A percentile compares a stretch with the other conserved stretches of the same genome.
phyloP scores from a whole-genome alignment of 2,888 invertebrate genomes.

The Branchellion lobata region DNA sequence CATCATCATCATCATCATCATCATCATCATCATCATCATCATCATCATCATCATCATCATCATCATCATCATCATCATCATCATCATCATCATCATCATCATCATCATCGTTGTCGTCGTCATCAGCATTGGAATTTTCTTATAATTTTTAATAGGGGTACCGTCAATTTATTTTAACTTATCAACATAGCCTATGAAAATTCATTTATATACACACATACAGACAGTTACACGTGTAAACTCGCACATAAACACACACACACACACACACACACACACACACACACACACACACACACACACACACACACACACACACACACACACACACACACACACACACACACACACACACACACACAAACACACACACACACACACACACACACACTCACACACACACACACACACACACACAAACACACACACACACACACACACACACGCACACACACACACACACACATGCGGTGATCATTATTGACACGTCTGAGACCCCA shows the following conservation, averaged over 20 bases:
- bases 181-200: too few species aligned
- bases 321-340: constrained; percentile 21
- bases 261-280: constrained; percentile 12
- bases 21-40: constrained; percentile 39
- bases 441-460: constrained; percentile 20
- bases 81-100: constrained; percentile 40
- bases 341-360: constrained; percentile 28
- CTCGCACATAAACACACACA: constrained; percentile 24
- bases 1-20: neutral
- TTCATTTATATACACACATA: neutral
- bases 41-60: constrained; percentile 24
- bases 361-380: constrained; percentile 17
- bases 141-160: neutral
- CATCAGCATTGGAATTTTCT: neutral
- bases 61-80: constrained; percentile 43
- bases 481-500: neutral
- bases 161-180: too few species aligned
- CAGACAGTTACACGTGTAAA: neutral
- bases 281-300: constrained; percentile 30
- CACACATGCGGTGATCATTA: neutral
- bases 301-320: constrained; percentile 19
- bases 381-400: constrained; percentile 5
- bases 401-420: constrained; percentile 24
- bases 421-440: constrained; percentile 20
- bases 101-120: constrained; percentile 23